Evolutionary conservation across 1,140 invertebrate genomes (phyloP), one percentile per base, ranked within the genome.

Genomic region (Atopsyche davidsoni): DNA sequence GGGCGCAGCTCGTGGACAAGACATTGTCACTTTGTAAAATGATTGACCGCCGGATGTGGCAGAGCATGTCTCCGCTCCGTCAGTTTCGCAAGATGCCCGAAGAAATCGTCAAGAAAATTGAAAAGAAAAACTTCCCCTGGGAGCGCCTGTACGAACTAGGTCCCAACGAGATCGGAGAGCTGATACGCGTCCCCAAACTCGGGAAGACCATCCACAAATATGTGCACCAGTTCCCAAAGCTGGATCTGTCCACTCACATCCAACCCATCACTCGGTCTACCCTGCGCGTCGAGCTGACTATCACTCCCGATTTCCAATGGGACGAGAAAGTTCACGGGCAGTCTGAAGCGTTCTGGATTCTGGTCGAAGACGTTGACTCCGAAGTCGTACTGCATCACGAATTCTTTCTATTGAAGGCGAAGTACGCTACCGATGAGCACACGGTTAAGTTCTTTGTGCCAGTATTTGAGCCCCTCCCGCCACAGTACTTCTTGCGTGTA

Each of bases 291-390:
- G 96, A 99, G 69, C 73, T 99, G 1, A 98, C 94, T 1, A 94
- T 99, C n/a, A 96, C 93, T 0, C 95, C 97, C 0, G 96, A 99
- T 70, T 99, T 99, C 69, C 90, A 97, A 62, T 99, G 97, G 96
- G 96, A 99, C 60, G 94, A 98, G 52, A 96, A 97, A 67, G 75
- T 96, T 19, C 95, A 98, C 66, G 94, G 94, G 0, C 83, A 85
- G 40, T 96, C 93, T 0, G 93, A 98, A 75, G 94, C 90, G 0
- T 99, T 99, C 72, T 99, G 96, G 96, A 96, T 99, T 59, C 72
- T 99, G 7, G 94, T 99, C 1, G 96, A 98, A 69, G 96, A 98
- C 69, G 95, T 98, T 1, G 95, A 98, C 72, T 92, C 91, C 1
- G 96, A 98, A 64, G 83, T 48, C 10, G 82, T 99, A 60, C 76